These are phyloP conservation scores for Cosmorhoe ocellata DNA, from an alignment of 2,888 invertebrate species.

Conservation along the genomic window DNA sequence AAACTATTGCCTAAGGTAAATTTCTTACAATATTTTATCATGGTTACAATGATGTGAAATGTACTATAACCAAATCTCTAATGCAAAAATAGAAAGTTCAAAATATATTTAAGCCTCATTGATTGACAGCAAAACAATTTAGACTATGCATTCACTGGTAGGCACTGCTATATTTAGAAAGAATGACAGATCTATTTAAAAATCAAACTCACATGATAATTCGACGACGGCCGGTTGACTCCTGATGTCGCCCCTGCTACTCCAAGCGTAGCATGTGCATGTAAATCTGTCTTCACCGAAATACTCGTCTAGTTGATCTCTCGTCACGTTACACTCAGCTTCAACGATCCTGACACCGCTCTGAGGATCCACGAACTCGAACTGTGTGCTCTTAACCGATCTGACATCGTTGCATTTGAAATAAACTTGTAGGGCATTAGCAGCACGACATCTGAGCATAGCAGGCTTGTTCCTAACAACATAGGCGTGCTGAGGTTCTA, in stretches of 20 bases:
- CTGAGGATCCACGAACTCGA: constrained; percentile 94
- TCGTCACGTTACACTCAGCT: constrained; percentile 92
- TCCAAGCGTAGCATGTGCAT: constrained; percentile 97
- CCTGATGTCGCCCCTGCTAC: constrained; percentile 91
- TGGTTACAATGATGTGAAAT: neutral
- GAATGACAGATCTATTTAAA: constrained; percentile 35
- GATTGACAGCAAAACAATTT: constrained; percentile 22
- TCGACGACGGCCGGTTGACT: constrained; percentile 95
- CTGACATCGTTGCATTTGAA: constrained; percentile 95
- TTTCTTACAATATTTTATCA: neutral
- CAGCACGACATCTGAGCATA: constrained; percentile 93
- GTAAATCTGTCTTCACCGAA: constrained; percentile 94
- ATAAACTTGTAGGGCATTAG: constrained; percentile 92
- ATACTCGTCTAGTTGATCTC: constrained; percentile 96
- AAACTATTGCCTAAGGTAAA: too few relatives aligned
- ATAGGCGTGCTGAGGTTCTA: constrained; percentile 93
- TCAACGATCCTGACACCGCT: constrained; percentile 94
- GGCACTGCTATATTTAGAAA: constrained; percentile 25
- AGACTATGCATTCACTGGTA: constrained; percentile 11
- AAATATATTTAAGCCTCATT: constrained; percentile 11
- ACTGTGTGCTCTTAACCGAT: constrained; percentile 86
- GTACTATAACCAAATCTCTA: neutral
- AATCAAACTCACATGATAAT: constrained; percentile 94
- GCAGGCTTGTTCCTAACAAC: constrained; percentile 96
- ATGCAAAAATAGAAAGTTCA: neutral